Conservation (phyloP, 2,113 vertebrate species). For the Poicephalus gulielmi region DNA sequence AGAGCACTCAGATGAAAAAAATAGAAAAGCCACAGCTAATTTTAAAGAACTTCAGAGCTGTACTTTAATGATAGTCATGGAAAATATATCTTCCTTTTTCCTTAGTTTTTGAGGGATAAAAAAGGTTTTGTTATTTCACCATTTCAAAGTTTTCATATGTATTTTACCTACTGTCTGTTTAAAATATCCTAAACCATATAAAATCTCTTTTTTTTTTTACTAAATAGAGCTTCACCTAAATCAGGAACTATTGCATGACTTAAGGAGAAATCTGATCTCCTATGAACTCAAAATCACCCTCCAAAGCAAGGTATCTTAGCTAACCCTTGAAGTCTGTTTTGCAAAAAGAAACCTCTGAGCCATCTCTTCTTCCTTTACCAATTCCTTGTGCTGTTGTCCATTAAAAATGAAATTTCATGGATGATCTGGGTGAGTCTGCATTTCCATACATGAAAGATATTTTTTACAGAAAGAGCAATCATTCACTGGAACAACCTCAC, state of each 20-base stretch:
- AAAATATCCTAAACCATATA: neutral
- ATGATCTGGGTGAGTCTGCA: neutral
- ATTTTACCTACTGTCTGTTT: neutral
- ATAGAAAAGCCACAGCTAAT: fast-evolving
- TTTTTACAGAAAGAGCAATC: neutral
- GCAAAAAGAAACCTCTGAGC: neutral
- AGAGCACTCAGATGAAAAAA: neutral
- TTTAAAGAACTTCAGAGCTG: neutral
- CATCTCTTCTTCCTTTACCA: neutral
- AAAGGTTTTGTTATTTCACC: neutral
- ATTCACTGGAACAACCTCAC: neutral
- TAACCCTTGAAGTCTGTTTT: neutral
- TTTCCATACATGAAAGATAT: neutral
- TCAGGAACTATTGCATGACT: neutral
- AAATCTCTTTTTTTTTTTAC: neutral
- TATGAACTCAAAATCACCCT: neutral
- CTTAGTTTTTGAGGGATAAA: neutral
- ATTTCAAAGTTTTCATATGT: neutral
- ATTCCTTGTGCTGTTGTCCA: neutral
- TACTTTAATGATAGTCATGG: neutral
- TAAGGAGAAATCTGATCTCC: neutral
- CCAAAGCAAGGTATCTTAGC: neutral
- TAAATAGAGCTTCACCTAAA: neutral
- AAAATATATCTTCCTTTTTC: neutral
- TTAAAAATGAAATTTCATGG: neutral